Percentiles rank a stretch among this genome's conserved stretches.
phyloP scores from a whole-genome alignment of 2,888 invertebrate genomes.

The Acronicta leporina region DNA sequence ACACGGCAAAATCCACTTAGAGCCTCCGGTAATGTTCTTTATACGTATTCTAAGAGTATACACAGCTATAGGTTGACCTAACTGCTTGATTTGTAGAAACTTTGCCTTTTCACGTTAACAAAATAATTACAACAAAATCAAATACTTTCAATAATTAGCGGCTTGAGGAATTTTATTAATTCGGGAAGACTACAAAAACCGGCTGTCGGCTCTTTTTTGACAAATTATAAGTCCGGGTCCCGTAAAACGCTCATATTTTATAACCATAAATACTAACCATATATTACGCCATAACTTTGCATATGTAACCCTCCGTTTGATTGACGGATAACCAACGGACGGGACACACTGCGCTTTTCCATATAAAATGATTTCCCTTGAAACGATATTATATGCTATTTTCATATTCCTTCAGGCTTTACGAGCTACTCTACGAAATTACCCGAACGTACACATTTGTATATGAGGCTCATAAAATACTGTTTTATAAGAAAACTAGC shows the following conservation, averaged over 20 bases:
- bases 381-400: slow-evolving; percentile 66
- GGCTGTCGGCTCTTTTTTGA: too few relatives aligned
- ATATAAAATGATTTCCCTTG: slow-evolving; percentile 65
- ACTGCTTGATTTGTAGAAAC: slow-evolving; percentile 59
- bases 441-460: slow-evolving; percentile 53
- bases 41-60: slow-evolving; percentile 60
- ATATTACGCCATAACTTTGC: slow-evolving; percentile 38
- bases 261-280: slow-evolving; percentile 40
- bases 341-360: slow-evolving; percentile 53
- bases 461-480: slow-evolving; percentile 54
- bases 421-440: slow-evolving; percentile 68
- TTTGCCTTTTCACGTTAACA: slow-evolving; percentile 52
- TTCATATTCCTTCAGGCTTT: slow-evolving; percentile 65
- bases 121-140: slow-evolving; percentile 44
- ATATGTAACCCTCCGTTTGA: slow-evolving; percentile 49
- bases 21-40: slow-evolving; percentile 64
- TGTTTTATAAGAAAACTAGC: slow-evolving; percentile 25
- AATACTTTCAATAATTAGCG: slow-evolving; percentile 47
- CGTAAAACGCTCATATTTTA: slow-evolving; percentile 40
- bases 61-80: slow-evolving; percentile 39
- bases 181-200: not conserved
- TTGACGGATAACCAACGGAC: slow-evolving; percentile 41
- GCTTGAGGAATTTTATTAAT: slow-evolving; percentile 50
- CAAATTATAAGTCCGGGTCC: too few relatives aligned
- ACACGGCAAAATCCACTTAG: slow-evolving; percentile 69